Evolutionary conservation across 2,888 invertebrate species (phyloP), one percentile per base, ranked within the genome.

Genomic region (Crematogaster levior): DNA sequence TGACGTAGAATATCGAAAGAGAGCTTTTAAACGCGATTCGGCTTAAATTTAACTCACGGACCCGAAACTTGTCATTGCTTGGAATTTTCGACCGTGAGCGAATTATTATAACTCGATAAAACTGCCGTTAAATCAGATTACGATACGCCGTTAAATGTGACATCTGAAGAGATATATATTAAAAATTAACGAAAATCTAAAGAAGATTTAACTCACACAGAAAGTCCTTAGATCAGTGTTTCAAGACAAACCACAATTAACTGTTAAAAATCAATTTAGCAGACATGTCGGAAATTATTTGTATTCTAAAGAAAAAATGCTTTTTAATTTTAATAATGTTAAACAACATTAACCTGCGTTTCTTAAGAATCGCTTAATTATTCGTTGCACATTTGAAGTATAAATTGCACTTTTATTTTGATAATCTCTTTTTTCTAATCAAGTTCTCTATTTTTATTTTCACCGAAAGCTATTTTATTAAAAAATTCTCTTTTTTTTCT

Each of bases 1-100:
- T 87, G 86, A 82, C 58, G 83, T 56, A 40, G 58, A 82, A 85
- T 56, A 82, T 72, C 83, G 72, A 61, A 58, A 30, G 58, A 77
- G 70, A 80, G 68, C 9, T 72, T 56, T 58, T n/a, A 40, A 40
- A 5, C 27, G 15, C 4, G 12, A 43, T 86, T 48, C 30, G 24
- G n/a, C n/a, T 72, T 34, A 83, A 80, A 80, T 83, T 81, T 56
- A n/a, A 72, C n/a, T 63, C 30, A 30, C 30, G 7, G 3, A 24
- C 10, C 0, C 30, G 30, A 27, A 40, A 46, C n/a, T 74, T 21
- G 27, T 24, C 3, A 5, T 56, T 37, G 1, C 1, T 68, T 51
- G 5, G 48, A 37, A 5, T n/a, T 70, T 51, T 21, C 5, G 7
- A 3, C 9, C 5, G 3, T 15, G 21, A 40, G 46, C 3, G 9